Evolutionary conservation across 2,888 invertebrate genomes (phyloP).

Genomic region (Rhingia campestris): DNA sequence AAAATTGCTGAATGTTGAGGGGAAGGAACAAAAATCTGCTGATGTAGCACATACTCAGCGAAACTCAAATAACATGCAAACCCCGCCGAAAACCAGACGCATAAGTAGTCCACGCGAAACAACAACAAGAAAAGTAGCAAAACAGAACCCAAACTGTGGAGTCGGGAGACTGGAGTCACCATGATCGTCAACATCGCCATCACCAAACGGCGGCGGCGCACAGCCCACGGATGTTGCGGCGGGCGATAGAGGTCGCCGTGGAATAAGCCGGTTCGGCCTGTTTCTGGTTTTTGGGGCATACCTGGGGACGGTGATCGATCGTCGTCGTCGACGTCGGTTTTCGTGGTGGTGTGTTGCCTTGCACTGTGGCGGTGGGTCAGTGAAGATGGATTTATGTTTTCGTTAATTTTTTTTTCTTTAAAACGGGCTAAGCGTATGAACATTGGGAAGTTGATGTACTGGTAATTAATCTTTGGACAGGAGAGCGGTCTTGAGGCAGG

Average conservation of each 20-base stretch:
- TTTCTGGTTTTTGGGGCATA: constrained; percentile 69
- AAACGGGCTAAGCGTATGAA: background rate
- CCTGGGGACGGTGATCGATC: constrained; percentile 63
- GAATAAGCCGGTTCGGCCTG: constrained; percentile 71
- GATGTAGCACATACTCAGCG: constrained; percentile 55
- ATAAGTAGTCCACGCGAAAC: constrained; percentile 55
- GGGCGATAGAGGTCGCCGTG: constrained; percentile 65
- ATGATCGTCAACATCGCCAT: background rate
- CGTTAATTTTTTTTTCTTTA: constrained; percentile 6
- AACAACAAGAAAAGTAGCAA: constrained; percentile 33
- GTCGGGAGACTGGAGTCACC: constrained; percentile 27
- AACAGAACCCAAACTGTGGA: constrained; percentile 42
- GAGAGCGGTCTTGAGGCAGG: constrained; percentile 30
- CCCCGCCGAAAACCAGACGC: constrained; percentile 64
- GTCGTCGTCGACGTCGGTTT: constrained; percentile 20
- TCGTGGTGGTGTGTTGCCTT: background rate
- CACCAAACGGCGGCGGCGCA: constrained; percentile 2
- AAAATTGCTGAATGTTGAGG: constrained; percentile 43
- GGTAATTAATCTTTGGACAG: constrained; percentile 40
- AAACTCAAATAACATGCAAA: constrained; percentile 60
- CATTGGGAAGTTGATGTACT: constrained; percentile 21
- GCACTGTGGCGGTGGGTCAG: constrained; percentile 62
- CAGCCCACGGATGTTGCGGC: constrained; percentile 67
- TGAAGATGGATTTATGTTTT: constrained; percentile 42
- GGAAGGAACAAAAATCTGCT: constrained; percentile 47